Base-by-base conservation (phyloP, 2,113 vertebrate genomes). In the Poeciliopsis occidentalis region DNA sequence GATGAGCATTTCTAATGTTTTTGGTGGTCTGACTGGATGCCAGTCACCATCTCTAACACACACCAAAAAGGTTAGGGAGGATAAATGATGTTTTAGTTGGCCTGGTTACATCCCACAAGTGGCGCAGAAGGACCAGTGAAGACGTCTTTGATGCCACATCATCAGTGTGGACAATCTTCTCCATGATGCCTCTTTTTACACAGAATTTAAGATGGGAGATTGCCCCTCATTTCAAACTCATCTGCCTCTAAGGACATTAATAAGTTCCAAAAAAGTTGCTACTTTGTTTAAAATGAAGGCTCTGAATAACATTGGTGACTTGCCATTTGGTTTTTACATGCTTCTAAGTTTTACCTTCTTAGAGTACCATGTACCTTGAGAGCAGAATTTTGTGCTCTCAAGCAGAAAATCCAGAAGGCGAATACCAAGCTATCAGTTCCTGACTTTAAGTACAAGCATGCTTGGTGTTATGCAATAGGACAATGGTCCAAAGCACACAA, bases 1-100 rank as follows among this genome's bases (percentile, higher is more conserved):
- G 69, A 74, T 68, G 76, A 69, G 66, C 54, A 64, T 32, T 69
- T 37, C 62, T 75, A 34, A 34, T 79, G 78, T 71, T 74, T 88
- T 75, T 76, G 17, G 75, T 68, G 87, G 86, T 90, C 86, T 84
- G 75, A 83, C 61, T 54, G 11, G 64, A 73, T 12, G 67, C 73
- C 83, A 82, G 67, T 64, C 78, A n/a, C 79, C 71, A 51, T 79
- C 82, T 79, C 61, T 67, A 78, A 73, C 10, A 62, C 69, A 66
- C 51, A 69, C 73, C 60, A 10, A 17, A 41, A 73, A 80, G 76
- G 64, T 78, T 80, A 82, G 76, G 83, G 80, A 83, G 75, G 65
- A 69, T 57, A 86, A 89, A 87, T 88, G 89, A 92, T 84, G 70
- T 68, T 71, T 66, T 32, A 19, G 66, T 67, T 51, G 67, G 70